These are phyloP conservation scores for Paratrypauchen microcephalus DNA, from an alignment of 2,797 vertebrate genomes.

Conservation along the genomic window DNA sequence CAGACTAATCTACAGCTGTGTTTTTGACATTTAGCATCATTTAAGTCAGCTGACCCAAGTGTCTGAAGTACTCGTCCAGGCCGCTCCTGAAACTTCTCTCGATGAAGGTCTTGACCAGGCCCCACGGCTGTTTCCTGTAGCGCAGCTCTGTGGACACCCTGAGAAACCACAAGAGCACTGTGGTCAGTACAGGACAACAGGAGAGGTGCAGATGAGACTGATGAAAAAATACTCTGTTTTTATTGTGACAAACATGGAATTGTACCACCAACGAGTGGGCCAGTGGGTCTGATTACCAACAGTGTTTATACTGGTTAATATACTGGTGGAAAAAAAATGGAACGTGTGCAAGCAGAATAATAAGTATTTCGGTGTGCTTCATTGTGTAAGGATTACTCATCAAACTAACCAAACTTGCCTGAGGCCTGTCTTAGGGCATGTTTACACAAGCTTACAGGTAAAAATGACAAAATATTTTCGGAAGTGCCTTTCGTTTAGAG, in stretches of 20 bases:
- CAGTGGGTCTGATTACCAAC: no score
- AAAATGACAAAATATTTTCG: no score
- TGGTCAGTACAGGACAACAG: no score
- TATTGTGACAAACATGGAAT: no score
- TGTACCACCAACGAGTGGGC: no score
- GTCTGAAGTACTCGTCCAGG: conserved; percentile 88
- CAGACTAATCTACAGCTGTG: no score
- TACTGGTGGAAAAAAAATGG: background rate
- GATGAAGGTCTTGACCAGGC: conserved; percentile 89
- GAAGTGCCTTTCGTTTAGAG: no score
- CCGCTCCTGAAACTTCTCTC: conserved; percentile 93
- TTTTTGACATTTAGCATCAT: no score
- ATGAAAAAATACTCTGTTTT: no score
- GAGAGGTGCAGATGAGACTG: no score
- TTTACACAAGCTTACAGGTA: no score
- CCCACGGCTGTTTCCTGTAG: conserved; percentile 91
- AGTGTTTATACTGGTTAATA: no score
- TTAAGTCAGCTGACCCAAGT: conserved; percentile 77
- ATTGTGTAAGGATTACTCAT: conserved; percentile 44
- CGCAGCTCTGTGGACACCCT: conserved; percentile 90
- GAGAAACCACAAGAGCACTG: background rate
- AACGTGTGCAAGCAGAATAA: conserved; percentile 32
- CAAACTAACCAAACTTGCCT: conserved; percentile 45
- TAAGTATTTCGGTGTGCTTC: conserved; percentile 31
- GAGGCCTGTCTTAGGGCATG: conserved; percentile 19